These are phyloP conservation scores for Melanophora roralis DNA, from an alignment of 2,888 invertebrate species.

Conservation along the genomic window DNA sequence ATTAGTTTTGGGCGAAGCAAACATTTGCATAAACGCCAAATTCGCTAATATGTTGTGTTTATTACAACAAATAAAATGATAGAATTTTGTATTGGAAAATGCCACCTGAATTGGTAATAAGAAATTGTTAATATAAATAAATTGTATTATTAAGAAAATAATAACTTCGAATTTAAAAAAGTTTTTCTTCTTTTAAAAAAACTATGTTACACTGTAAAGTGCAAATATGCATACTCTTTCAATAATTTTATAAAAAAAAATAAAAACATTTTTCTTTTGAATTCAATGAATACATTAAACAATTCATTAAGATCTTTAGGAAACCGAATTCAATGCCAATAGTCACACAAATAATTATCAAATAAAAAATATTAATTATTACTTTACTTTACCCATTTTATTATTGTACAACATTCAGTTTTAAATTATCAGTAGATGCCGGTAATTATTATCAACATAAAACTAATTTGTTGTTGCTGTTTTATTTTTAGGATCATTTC, in stretches of 20 bases:
- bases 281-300: not conserved
- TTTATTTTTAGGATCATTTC: not conserved
- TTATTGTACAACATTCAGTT: not conserved
- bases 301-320: not conserved
- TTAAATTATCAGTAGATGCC: slow-evolving; percentile 36
- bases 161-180: too few species aligned
- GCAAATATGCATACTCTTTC: not conserved
- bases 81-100: too few species aligned
- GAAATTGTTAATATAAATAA: too few species aligned
- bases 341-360: too few species aligned
- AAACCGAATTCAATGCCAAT: not conserved
- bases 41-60: too few species aligned
- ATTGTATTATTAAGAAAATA: too few species aligned
- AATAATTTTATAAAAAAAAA: not conserved
- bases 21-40: too few species aligned
- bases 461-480: not conserved
- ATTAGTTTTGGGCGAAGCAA: too few species aligned
- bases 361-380: not conserved
- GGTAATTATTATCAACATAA: slow-evolving; percentile 17
- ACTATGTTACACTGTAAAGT: not conserved
- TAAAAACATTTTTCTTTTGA: not conserved
- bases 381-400: not conserved
- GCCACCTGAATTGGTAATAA: too few species aligned
- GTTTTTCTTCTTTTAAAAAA: too few species aligned
- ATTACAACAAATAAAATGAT: too few species aligned